These are phyloP conservation scores for Drosophila meridiana DNA, from an alignment of 2,888 invertebrate genomes.

Conservation along the genomic window DNA sequence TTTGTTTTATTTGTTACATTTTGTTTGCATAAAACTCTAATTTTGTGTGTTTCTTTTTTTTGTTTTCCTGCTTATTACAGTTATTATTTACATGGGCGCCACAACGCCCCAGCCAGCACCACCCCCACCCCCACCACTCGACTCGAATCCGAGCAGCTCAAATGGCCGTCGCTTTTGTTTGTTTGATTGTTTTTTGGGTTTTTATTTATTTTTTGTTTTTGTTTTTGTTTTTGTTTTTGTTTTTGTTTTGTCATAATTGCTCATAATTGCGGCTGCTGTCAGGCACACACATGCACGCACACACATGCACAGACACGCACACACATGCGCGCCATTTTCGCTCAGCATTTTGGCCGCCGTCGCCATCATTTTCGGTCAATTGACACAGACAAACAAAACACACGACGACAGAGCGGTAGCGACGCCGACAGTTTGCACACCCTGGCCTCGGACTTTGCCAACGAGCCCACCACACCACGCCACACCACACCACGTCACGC, in stretches of 20 bases:
- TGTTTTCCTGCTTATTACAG: conserved; percentile 6
- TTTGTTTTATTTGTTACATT: conserved; percentile 11
- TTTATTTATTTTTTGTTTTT: conserved; percentile 16
- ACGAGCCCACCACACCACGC: conserved; percentile 7
- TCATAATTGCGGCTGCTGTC: conserved; percentile 75
- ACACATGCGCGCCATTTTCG: conserved; percentile 64
- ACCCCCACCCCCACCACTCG: not conserved
- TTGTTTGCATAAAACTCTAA: conserved; percentile 1
- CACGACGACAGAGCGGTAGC: conserved; percentile 22
- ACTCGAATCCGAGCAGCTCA: conserved; percentile 45
- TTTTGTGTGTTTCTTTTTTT: not conserved
- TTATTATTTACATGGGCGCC: conserved; percentile 25
- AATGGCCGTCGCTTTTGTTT: conserved; percentile 60
- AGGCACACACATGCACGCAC: conserved; percentile 33
- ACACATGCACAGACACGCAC: conserved; percentile 15
- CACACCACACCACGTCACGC: not conserved
- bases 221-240: conserved; percentile 32
- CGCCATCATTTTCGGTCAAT: conserved; percentile 79
- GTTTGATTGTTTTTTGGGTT: conserved; percentile 26
- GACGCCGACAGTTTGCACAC: conserved; percentile 41
- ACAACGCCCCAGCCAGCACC: not conserved
- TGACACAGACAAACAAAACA: conserved; percentile 61
- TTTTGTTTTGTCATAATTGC: conserved; percentile 65
- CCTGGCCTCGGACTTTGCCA: conserved; percentile 31
- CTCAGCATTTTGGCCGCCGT: conserved; percentile 54